Evolutionary conservation across 2,113 vertebrate genomes (phyloP), one percentile per base, ranked within the genome.

Genomic region (Regulus satrapa): DNA sequence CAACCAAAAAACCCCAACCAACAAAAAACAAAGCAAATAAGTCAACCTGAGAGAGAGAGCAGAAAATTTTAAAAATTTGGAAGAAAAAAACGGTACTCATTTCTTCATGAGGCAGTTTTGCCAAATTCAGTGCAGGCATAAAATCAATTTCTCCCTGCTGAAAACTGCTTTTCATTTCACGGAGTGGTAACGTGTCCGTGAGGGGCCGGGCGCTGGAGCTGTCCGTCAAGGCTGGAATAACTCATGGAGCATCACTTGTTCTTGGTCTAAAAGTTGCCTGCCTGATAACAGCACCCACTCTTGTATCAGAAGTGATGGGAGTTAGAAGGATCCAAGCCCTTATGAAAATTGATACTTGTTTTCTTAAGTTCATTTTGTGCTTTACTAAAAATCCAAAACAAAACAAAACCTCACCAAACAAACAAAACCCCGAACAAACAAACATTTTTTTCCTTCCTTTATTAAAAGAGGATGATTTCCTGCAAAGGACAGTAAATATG

Each of bases 101-200:
- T 52, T 43, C 51, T 56, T 64, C 73, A 74, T 2, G 2, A 89
- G 36, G 10, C 21, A 43, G 61, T 64, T 93, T 91, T 89, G 41
- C 45, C 71, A 68, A 54, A 54, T 92, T 88, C 75, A 89, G 18
- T 7, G 1, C 58, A 85, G 67, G 66, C 78, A 79, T 85, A 89
- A 95, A 93, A 93, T 95, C 78, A 76, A 36, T 91, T 88, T 91
- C 9, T 82, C 18, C 29, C 66, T 38, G 24, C 38, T 89, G 66
- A 58, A 94, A 95, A 38, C n/a, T 82, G 49, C 46, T 94, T 94
- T 95, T 94, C 38, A 23, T 94, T 78, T 85, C 46, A 62, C 12
- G 61, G 71, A 88, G 49, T 76, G 1, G 7, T 54, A 62, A 38
- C 0, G 0, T 28, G 45, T 63, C 38, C 1, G 1, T 73, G 84